Base-by-base conservation (phyloP, 1,140 invertebrate species). In the Drosophila micromelanica region DNA sequence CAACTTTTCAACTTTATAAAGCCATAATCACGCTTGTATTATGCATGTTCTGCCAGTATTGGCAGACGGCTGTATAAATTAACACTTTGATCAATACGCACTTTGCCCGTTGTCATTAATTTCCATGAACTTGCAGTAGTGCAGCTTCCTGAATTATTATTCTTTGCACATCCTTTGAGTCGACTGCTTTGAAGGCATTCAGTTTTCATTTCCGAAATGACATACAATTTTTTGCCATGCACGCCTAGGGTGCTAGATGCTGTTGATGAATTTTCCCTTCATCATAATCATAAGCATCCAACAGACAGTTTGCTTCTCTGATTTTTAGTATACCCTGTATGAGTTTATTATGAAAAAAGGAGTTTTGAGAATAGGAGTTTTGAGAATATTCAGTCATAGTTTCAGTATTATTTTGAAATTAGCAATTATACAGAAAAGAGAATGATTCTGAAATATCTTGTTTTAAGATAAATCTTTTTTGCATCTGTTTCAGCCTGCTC, bases 211-310 rank as follows among this genome's bases (percentile, higher is more conserved):
- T 86, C 81, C 81, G 78, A 80, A 80, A 76, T 86, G 81, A 86
- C 84, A 80, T 46, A 82, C 72, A 89, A 79, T 73, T 89, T 84
- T 64, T 71, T 20, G 42, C 54, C 65, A 46, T 54, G 49, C 70
- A 54, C 48, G 74, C 82, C 62, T 65, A 43, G 59, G 60, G 67
- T 32, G 12, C 49, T 38, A 43, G 17, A 69, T 61, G 30, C 2
- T 52, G 63, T 70, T 75, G 75, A 78, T 78, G 75, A 71, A 75
- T 78, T 71, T 57, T 59, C 65, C 60, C 68, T 87, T 81, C 75
- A 82, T 87, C 84, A 87, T 87, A 89, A 87, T 89, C 89, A 87
- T 60, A 76, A 81, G 56, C 63, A 69, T 49, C 60, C 60, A 64
- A 40, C 54, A 46, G 51, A 20, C 35, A 56, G 54, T 35, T 52